A percentile compares a stretch with the other conserved stretches of the same genome.
These are phyloP conservation scores for Tridacna gigas DNA, from an alignment of 2,888 invertebrate species.

Conservation along the genomic window DNA sequence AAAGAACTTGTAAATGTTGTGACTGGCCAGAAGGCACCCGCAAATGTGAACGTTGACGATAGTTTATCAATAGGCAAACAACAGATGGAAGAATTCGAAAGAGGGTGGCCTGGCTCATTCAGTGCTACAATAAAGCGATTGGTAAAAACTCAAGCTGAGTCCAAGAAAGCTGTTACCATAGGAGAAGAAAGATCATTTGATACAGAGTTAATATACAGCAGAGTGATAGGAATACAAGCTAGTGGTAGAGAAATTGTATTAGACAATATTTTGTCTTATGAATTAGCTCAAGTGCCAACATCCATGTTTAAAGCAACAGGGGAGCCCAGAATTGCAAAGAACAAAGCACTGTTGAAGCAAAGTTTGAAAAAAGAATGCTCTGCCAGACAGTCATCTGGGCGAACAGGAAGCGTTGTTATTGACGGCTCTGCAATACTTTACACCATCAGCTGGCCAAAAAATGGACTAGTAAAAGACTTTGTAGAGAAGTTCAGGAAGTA, in stretches of 20 bases:
- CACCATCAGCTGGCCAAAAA: background rate
- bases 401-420: background rate
- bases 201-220: constrained; percentile 29
- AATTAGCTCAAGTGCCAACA: background rate
- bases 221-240: constrained; percentile 38
- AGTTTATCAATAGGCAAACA: constrained; percentile 23
- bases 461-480: background rate
- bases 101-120: constrained; percentile 22
- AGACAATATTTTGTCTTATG: background rate
- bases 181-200: constrained; percentile 28
- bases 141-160: constrained; percentile 3
- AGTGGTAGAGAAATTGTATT: constrained; percentile 32
- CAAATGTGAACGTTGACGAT: constrained; percentile 34
- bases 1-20: constrained; percentile 28
- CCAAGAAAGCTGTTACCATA: constrained; percentile 6
- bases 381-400: background rate
- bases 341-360: background rate
- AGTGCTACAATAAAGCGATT: background rate
- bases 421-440: background rate
- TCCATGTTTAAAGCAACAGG: background rate
- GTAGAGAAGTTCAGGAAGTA: too few relatives aligned
- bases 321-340: background rate
- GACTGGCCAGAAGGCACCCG: constrained; percentile 22
- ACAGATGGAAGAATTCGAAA: constrained; percentile 33
- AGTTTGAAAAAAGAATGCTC: background rate